Evolutionary conservation across 2,888 invertebrate genomes (phyloP).

Genomic region (Drosophila flavopinicola): DNA sequence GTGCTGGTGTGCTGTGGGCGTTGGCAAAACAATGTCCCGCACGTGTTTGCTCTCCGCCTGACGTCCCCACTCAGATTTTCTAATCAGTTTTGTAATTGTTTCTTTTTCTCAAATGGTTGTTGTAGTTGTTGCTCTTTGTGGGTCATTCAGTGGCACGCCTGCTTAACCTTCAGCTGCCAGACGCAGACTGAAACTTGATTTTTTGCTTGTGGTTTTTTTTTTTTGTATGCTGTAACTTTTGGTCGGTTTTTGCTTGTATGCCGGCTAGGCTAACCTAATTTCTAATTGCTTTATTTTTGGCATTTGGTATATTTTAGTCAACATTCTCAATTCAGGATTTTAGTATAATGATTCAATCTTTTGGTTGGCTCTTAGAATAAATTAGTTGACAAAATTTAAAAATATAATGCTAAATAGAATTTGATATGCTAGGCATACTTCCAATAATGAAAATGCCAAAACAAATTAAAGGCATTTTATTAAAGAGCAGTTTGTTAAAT

Average conservation of each 20-base stretch:
- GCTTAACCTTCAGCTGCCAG: conserved; percentile 60
- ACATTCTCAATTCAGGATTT: neutral
- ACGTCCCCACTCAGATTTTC: conserved; percentile 63
- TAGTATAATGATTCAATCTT: neutral
- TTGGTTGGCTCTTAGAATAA: neutral
- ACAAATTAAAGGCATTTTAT: conserved; percentile 8
- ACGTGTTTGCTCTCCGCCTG: conserved; percentile 51
- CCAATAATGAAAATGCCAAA: neutral
- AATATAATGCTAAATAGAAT: no score
- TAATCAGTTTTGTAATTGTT: conserved; percentile 79
- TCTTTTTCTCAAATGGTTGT: conserved; percentile 48
- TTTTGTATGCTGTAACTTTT: conserved; percentile 10
- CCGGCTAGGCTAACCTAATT: conserved; percentile 29
- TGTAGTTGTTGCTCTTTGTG: conserved; percentile 37
- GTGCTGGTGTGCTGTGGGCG: conserved; percentile 54
- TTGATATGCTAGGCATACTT: no score
- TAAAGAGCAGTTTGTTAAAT: conserved; percentile 1
- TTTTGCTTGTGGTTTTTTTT: neutral
- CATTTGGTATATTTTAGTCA: conserved; percentile 13
- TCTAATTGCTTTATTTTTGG: conserved; percentile 42
- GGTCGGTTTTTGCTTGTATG: conserved; percentile 26
- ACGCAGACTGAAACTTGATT: conserved; percentile 30
- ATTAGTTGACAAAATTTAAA: neutral
- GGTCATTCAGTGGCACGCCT: conserved; percentile 42
- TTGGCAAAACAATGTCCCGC: conserved; percentile 66